These are phyloP conservation scores for Empis stercorea DNA, from an alignment of 2,888 invertebrate genomes.

Conservation along the genomic window DNA sequence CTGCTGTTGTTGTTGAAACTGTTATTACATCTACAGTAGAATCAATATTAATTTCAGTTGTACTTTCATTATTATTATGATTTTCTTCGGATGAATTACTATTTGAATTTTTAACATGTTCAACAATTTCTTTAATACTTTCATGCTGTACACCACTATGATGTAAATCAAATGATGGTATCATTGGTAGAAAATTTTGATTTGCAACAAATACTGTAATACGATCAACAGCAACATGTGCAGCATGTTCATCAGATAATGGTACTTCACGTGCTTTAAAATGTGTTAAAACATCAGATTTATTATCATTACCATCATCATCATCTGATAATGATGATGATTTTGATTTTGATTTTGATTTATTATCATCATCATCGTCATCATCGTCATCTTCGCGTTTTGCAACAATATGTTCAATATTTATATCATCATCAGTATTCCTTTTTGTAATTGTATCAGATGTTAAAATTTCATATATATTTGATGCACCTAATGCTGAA, in stretches of 20 bases:
- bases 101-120: background rate
- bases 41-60: background rate
- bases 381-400: background rate
- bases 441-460: background rate
- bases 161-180: constrained; percentile 8
- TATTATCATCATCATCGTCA: no score
- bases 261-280: background rate
- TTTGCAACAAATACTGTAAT: constrained; percentile 17
- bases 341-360: background rate
- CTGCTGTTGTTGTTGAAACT: background rate
- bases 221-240: constrained; percentile 28
- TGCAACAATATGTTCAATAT: background rate
- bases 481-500: background rate
- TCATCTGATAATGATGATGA: background rate
- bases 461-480: background rate
- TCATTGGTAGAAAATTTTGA: constrained; percentile 6
- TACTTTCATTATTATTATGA: background rate
- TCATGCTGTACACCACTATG: background rate
- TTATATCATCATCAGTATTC: background rate
- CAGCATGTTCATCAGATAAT: constrained; percentile 16
- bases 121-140: background rate
- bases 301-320: no score
- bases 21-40: background rate
- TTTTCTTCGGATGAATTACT: background rate
- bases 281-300: background rate